Base-by-base conservation (phyloP, 2,113 vertebrate species). In the Channa argus region DNA sequence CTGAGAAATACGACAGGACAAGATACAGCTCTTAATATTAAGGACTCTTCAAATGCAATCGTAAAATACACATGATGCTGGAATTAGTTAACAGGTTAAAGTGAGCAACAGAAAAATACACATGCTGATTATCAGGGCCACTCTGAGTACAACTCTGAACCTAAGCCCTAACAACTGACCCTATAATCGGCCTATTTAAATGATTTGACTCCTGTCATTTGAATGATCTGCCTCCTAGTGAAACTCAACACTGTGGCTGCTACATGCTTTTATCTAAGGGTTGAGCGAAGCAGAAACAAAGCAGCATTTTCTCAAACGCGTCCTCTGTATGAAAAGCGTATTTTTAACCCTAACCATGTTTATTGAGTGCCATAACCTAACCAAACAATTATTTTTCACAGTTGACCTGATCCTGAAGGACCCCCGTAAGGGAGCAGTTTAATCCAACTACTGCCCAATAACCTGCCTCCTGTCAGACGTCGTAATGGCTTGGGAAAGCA, bases 121-220 rank as follows among this genome's bases (percentile, higher is more conserved):
- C 60, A 74, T 39, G 37, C 9, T 36, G 52, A 77, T 77, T 49
- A 58, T 61, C 12, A 41, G 51, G 15, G 43, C 7, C n/a, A 47
- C 47, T 39, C 66, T n/a, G 63, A 36, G 60, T 46, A 15, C 54
- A 61, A 47, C 46, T 66, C 85, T 82, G 86, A 88, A 84, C 46
- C 47, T 84, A 73, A 73, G 63, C 41, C 64, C 37, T 14, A 50
- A 73, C 46, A 58, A 63, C 50, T 66, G 61, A 73, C 59, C 43
- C 14, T 34, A 58, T 11, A 69, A n/a, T 49, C 63, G 24, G 54
- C 46, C 74, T 36, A 64, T 84, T 86, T 84, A 73, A 82, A 63
- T 82, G 83, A 85, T 84, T 74, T 75, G 75, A 71, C 38, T 69
- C 49, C 62, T 79, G 70, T 37, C 69, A 51, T 79, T 73, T 78